Evolutionary conservation across 2,113 vertebrate species (phyloP).

Genomic region (Paraplagusia blochii): DNA sequence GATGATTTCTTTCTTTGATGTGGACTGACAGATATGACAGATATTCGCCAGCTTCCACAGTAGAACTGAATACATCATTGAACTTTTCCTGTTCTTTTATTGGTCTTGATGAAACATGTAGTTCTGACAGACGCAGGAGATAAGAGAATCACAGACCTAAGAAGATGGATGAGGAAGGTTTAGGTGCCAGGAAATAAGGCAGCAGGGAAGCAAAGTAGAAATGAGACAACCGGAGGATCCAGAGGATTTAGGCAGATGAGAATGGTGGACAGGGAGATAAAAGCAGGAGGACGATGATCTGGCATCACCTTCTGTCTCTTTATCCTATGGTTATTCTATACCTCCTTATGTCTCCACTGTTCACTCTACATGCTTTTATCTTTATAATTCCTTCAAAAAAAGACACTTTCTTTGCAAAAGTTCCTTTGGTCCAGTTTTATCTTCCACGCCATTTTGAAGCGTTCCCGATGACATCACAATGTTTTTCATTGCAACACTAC

Average conservation of each 20-base stretch:
- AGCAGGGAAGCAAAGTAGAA: slow-evolving; percentile 32
- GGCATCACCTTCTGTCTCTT: slow-evolving; percentile 10
- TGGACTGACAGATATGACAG: slow-evolving; percentile 29
- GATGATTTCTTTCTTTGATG: no score
- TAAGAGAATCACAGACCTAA: slow-evolving; percentile 47
- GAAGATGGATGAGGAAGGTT: slow-evolving; percentile 46
- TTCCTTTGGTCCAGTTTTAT: neutral
- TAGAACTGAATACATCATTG: slow-evolving; percentile 47
- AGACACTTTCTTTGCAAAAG: neutral
- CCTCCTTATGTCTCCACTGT: neutral
- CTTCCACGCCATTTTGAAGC: slow-evolving; percentile 5
- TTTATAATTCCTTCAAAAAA: neutral
- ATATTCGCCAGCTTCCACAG: slow-evolving; percentile 39
- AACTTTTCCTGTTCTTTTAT: slow-evolving; percentile 52
- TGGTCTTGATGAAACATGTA: slow-evolving; percentile 45
- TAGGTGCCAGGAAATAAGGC: slow-evolving; percentile 28
- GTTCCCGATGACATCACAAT: neutral
- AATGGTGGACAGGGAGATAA: slow-evolving; percentile 34
- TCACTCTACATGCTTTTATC: neutral
- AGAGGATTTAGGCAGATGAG: slow-evolving; percentile 24
- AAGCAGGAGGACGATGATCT: slow-evolving; percentile 31
- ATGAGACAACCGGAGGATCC: slow-evolving; percentile 12
- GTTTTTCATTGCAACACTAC: neutral
- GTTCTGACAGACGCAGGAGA: slow-evolving; percentile 39
- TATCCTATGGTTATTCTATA: neutral